Percentiles rank a stretch among this genome's conserved stretches.
phyloP scores from a whole-genome alignment of 2,113 vertebrate genomes.

The Rhinichthys klamathensis region DNA sequence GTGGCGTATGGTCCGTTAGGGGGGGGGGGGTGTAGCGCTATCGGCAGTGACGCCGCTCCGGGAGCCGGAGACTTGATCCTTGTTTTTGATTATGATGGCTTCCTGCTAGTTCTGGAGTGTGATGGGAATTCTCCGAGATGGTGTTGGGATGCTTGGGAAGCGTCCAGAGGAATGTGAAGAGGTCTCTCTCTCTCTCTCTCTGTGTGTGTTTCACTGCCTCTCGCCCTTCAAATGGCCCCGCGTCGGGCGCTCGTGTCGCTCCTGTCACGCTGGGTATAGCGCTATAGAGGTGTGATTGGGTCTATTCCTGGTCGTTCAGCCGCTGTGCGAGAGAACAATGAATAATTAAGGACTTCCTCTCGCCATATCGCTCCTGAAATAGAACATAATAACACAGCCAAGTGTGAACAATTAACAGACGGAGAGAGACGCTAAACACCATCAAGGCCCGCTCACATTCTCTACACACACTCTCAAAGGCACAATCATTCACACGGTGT shows the following conservation, averaged over 20 bases:
- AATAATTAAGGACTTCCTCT: conserved; percentile 87
- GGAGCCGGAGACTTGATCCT: conserved; percentile 43
- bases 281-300: conserved; percentile 37
- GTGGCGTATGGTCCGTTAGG: background rate
- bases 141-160: conserved; percentile 12
- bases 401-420: conserved; percentile 84
- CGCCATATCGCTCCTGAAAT: conserved; percentile 78
- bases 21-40: background rate
- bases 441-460: conserved; percentile 23
- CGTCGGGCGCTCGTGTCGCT: conserved; percentile 23
- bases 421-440: conserved; percentile 44
- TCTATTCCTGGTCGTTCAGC: conserved; percentile 49
- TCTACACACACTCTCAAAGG: background rate
- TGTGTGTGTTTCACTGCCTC: background rate
- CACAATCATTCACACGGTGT: conserved; percentile 25
- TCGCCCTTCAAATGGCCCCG: conserved; percentile 39
- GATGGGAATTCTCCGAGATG: conserved; percentile 64
- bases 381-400: conserved; percentile 84
- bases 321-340: conserved; percentile 56
- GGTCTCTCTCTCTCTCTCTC: background rate
- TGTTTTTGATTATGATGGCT: conserved; percentile 52
- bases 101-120: conserved; percentile 61
- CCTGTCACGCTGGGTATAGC: conserved; percentile 41
- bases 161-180: background rate
- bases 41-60: conserved; percentile 14